Base-by-base conservation (phyloP, 2,113 vertebrate species). In the Zeus faber region DNA sequence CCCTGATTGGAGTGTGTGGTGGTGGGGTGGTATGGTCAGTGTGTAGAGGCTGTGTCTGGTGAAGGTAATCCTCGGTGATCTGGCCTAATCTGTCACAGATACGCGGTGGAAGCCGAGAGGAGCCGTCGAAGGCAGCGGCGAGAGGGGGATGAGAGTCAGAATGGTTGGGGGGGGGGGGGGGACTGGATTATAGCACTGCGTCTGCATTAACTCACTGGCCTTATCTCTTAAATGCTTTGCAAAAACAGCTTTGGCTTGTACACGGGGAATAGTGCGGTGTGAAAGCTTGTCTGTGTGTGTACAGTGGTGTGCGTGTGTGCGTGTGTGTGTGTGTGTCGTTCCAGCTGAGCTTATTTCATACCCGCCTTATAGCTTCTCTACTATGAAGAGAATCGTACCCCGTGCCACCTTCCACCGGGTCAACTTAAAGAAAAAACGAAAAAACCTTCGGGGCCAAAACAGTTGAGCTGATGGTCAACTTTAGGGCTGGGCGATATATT, bases 1-100 rank as follows among this genome's bases (percentile, higher is more conserved):
- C 7, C 50, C 37, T 57, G 3, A 43, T 57, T n/a, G 51, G 35
- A 58, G 62, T 50, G 58, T 35, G 33, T 48, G 26, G 18, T 27
- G 59, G 44, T 60, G 61, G 65, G 14, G n/a, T 22, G 26, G 24
- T 65, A 37, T 63, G 83, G 86, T 83, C 85, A 84, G 60, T n/a
- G 57, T 84, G 74, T 71, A 72, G 59, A 54, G 70, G 52, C 76
- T 72, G 50, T 57, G 76, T 86, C 76, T 85, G 80, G 60, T 67
- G 67, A 70, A 80, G 80, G 84, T 91, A 90, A 91, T 90, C 89
- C 88, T 70, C 26, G 17, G 80, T 83, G 85, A 91, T 89, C 87
- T 89, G 74, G 60, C 75, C 74, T 90, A 89, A 89, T 88, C 89
- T 89, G 87, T 86, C 83, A 85, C 88, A 87, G 87, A 91, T 89